These are phyloP conservation scores for Paradoxurus hermaphroditus DNA, from an alignment of 2,113 vertebrate species.

Conservation along the genomic window DNA sequence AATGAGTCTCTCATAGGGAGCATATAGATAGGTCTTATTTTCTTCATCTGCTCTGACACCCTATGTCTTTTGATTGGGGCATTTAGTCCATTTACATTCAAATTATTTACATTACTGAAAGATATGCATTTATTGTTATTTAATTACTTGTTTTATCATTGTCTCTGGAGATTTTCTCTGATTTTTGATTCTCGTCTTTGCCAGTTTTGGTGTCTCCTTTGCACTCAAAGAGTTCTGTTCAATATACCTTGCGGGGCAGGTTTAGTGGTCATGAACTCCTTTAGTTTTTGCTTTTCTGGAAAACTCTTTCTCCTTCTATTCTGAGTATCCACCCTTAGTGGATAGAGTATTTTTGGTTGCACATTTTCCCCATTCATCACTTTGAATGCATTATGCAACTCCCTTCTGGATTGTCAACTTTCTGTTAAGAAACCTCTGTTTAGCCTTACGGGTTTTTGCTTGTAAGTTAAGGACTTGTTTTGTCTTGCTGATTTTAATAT, in stretches of 20 bases:
- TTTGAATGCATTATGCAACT: neutral
- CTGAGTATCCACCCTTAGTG: neutral
- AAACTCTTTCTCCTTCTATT: neutral
- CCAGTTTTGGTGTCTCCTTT: neutral
- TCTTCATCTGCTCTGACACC: neutral
- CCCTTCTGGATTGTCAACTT: neutral
- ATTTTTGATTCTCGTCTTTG: neutral
- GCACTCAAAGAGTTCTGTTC: neutral
- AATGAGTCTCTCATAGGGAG: neutral
- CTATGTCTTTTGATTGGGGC: neutral
- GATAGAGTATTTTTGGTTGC: neutral
- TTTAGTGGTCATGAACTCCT: neutral
- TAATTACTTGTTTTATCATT: neutral
- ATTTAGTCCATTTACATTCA: neutral
- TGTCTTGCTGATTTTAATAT: neutral
- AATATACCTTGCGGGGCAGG: neutral
- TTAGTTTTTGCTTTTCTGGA: neutral
- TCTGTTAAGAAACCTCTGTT: neutral
- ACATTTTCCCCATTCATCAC: neutral
- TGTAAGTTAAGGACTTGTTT: neutral
- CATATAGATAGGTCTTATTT: neutral
- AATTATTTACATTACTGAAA: neutral
- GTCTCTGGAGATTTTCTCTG: neutral
- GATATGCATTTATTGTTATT: neutral
- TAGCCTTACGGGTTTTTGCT: neutral